phyloP scores from a whole-genome alignment of 2,113 vertebrate genomes.

The Plotosus lineatus region DNA sequence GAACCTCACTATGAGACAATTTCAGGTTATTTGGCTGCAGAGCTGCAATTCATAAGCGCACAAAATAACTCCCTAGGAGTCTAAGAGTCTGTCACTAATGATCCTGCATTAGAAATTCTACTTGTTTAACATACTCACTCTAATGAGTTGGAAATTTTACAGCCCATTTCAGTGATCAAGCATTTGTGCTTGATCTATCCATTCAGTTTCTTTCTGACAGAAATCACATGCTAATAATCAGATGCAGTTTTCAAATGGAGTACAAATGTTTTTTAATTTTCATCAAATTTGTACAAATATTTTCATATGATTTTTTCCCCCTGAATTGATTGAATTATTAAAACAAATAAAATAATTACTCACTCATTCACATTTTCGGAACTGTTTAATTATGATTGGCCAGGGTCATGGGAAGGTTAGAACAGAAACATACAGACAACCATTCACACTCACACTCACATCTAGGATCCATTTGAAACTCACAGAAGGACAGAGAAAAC shows the following conservation, averaged over 20 bases:
- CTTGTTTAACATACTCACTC: neutral
- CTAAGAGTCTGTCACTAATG: neutral
- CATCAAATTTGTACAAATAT: neutral
- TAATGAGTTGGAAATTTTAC: neutral
- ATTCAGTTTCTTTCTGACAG: neutral
- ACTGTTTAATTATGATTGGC: too few relatives aligned
- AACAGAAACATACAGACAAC: too few relatives aligned
- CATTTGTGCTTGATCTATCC: neutral
- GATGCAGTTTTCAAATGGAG: neutral
- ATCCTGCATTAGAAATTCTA: neutral
- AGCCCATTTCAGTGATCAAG: neutral
- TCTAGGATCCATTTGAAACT: too few relatives aligned
- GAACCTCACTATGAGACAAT: neutral
- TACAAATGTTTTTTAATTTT: too few relatives aligned
- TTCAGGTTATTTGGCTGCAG: neutral
- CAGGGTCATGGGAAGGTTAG: too few relatives aligned
- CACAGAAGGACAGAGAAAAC: too few relatives aligned
- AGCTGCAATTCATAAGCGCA: neutral
- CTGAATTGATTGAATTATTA: neutral
- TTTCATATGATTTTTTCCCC: neutral
- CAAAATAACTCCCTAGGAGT: constrained; percentile 3
- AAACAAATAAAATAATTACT: neutral
- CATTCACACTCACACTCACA: too few relatives aligned
- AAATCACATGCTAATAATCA: neutral
- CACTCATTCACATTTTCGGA: too few relatives aligned